Evolutionary conservation across 1,140 invertebrate species (phyloP).

Genomic region (Papilio glaucus): DNA sequence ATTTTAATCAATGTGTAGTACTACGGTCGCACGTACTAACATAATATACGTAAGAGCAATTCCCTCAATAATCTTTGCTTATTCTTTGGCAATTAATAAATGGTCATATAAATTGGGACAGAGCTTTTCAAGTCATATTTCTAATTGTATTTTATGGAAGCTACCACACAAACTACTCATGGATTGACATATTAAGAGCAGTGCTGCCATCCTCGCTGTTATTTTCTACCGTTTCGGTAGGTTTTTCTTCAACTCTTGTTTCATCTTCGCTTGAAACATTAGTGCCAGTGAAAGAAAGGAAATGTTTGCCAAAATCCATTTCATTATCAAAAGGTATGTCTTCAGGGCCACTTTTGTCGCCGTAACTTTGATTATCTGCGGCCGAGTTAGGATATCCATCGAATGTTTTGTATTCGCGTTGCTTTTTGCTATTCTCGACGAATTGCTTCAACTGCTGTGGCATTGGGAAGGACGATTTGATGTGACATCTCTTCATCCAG

Average conservation of each 20-base stretch:
- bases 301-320: constrained; percentile 71
- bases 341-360: constrained; percentile 53
- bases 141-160: not conserved
- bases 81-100: constrained; percentile 64
- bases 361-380: constrained; percentile 37
- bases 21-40: too few species aligned
- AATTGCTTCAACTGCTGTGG: constrained; percentile 82
- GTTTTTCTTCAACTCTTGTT: constrained; percentile 43
- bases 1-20: constrained; percentile 10
- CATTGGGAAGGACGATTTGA: constrained; percentile 83
- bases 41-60: constrained; percentile 10
- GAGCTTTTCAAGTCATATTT: not conserved
- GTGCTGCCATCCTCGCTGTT: constrained; percentile 45
- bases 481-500: constrained; percentile 84
- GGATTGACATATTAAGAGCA: constrained; percentile 69
- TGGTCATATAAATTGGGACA: constrained; percentile 22
- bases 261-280: constrained; percentile 70
- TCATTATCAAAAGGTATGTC: constrained; percentile 48
- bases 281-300: constrained; percentile 53
- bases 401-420: constrained; percentile 65
- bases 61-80: constrained; percentile 54
- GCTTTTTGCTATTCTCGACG: constrained; percentile 81
- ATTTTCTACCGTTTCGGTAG: constrained; percentile 34
- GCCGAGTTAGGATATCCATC: constrained; percentile 38
- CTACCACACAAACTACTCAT: constrained; percentile 53